Conservation (phyloP, 2,113 vertebrate genomes). For the Urocynchramus pylzowi region DNA sequence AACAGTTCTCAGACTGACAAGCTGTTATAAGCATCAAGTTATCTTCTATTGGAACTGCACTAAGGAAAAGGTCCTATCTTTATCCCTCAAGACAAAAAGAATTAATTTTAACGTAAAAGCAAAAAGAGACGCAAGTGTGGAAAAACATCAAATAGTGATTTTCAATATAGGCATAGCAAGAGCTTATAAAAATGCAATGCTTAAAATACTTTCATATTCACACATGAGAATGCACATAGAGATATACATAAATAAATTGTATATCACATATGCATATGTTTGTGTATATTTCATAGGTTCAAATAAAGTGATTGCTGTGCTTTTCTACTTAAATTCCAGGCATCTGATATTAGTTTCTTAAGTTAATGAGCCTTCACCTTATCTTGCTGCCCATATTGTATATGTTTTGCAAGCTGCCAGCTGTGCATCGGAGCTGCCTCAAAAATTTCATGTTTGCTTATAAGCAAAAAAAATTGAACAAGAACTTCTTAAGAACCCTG, state of each 20-base stretch:
- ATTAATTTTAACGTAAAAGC: neutral
- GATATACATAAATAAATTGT: neutral
- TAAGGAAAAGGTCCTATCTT: slow-evolving; percentile 30
- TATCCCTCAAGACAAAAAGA: slow-evolving; percentile 41
- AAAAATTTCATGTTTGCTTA: neutral
- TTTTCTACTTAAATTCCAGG: slow-evolving; percentile 14
- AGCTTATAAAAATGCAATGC: neutral
- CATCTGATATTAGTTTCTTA: slow-evolving; percentile 25
- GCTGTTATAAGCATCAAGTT: slow-evolving; percentile 43
- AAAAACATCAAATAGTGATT: neutral
- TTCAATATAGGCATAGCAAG: neutral
- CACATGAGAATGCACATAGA: neutral
- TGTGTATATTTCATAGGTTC: neutral
- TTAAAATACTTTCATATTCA: neutral
- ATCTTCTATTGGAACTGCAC: neutral
- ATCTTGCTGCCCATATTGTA: slow-evolving; percentile 42
- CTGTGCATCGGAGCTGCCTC: neutral
- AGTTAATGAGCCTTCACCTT: slow-evolving; percentile 43
- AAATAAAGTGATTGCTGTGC: neutral
- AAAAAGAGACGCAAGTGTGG: neutral
- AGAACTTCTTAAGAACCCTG: neutral
- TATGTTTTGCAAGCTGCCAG: slow-evolving; percentile 21
- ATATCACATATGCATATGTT: neutral
- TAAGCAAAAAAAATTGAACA: neutral
- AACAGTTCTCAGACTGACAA: slow-evolving; percentile 57